phyloP scores from a whole-genome alignment of 1,140 invertebrate species.

The Pemphigus obesinymphae region DNA sequence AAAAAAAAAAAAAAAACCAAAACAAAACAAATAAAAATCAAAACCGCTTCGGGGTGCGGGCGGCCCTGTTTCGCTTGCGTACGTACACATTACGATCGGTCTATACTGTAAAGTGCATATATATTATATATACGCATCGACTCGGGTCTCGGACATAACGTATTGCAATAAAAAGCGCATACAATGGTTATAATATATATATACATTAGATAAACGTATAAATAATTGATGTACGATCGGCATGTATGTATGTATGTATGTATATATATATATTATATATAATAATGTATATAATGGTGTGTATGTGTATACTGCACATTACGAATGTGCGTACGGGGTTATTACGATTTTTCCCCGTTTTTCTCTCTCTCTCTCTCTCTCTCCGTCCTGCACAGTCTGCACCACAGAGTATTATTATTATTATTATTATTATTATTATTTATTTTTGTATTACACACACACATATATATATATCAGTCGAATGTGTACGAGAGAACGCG shows the following conservation, averaged over 20 bases:
- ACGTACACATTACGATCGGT: not conserved
- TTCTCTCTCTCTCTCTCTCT: not conserved
- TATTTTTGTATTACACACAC: no score
- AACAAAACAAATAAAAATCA: not conserved
- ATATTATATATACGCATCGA: not conserved
- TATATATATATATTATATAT: not conserved
- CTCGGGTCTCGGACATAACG: not conserved
- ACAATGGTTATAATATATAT: constrained; percentile 18
- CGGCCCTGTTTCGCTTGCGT: not conserved
- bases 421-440: not conserved
- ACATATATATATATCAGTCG: no score
- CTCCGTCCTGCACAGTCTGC: not conserved
- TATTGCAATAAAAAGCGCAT: constrained; percentile 4
- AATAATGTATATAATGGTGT: not conserved
- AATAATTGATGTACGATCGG: constrained; percentile 15
- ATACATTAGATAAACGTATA: no score
- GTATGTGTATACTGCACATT: no score
- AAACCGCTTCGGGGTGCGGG: not conserved
- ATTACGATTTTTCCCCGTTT: not conserved
- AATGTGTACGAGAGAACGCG: no score
- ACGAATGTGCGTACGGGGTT: not conserved
- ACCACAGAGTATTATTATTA: no score
- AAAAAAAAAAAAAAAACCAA: not conserved
- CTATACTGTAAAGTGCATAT: not conserved
- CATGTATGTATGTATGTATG: no score